A percentile compares a stretch with the other conserved stretches of the same genome.
Conservation (phyloP, 2,888 invertebrate genomes). For the Automeris io region DNA sequence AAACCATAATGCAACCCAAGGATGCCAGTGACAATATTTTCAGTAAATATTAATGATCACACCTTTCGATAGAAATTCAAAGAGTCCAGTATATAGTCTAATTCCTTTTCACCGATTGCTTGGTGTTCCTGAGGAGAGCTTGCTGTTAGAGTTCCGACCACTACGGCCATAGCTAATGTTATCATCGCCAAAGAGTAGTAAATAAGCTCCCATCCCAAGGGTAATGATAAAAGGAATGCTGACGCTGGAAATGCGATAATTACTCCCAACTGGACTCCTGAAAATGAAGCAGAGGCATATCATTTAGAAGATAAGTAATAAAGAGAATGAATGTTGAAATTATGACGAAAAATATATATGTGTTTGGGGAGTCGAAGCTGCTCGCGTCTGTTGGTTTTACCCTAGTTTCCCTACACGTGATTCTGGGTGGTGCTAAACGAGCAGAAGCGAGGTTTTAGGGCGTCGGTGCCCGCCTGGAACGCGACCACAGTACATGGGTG, state of each 20-base stretch:
- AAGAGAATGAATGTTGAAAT: no score
- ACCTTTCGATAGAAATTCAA: conserved; percentile 34
- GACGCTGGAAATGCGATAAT: conserved; percentile 44
- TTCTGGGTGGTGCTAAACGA: no score
- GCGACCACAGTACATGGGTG: no score
- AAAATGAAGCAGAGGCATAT: no score
- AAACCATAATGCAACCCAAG: no score
- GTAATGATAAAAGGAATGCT: conserved; percentile 33
- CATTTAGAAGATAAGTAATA: background rate
- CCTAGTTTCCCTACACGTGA: no score
- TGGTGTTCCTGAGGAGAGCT: conserved; percentile 45
- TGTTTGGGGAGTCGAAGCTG: no score
- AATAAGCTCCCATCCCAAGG: conserved; percentile 57
- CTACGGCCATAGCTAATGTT: conserved; percentile 40
- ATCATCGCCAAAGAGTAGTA: conserved; percentile 54
- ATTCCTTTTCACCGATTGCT: conserved; percentile 55
- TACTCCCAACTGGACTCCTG: conserved; percentile 48
- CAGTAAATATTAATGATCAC: background rate
- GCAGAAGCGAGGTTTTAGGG: no score
- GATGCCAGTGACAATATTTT: no score
- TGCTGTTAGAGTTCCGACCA: conserved; percentile 49
- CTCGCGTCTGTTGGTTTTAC: no score
- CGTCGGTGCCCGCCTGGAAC: no score
- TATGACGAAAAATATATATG: no score
- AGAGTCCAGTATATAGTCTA: conserved; percentile 50